Evolutionary conservation across 2,797 vertebrate species (phyloP), one percentile per base, ranked within the genome.

Genomic region (Cossypha polioptera): DNA sequence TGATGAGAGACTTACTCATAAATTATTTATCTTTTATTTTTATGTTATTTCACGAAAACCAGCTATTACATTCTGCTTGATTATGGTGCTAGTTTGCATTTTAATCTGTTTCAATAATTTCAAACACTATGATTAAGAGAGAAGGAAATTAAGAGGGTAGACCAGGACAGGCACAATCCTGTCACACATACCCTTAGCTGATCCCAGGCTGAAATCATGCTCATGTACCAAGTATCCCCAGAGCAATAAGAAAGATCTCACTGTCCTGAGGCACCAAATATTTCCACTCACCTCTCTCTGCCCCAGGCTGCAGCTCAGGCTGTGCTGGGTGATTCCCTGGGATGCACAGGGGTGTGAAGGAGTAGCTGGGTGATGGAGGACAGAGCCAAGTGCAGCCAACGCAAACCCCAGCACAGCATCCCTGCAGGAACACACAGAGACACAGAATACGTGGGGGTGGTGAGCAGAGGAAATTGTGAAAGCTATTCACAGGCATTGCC

Each of bases 401-500:
- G 21, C 92, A 80, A 63, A 88, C 9, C 65, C 65, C 72, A 24
- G 59, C 36, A 1, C 20, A 8, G 28, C 13, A 22, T 36, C 2
- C 14, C 83, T 82, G 91, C 67, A 81, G 92, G 40, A 78, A 51
- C 0, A 1, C 90, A 40, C 66, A 26, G 61, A 91, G 47, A 82
- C 25, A 83, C 9, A 2, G 86, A 3, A 7, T 42, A 40, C 0
- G 4, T n/a, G 92, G 80, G 92, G 69, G 92, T 53, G 93, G 90
- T 61, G 55, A 54, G 65, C 63, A 92, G 59, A 82, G 86, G 86
- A 87, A 96, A 75, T 82, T 87, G 92, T 79, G 80, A 95, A 89
- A 96, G 88, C 77, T 92, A 38, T 84, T 96, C 86, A 33, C 51
- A 96, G 84, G 16, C 84, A 81, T 3, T 66, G 92, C 83, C 90